Conservation (phyloP, 2,113 vertebrate species). For the Amphilophus citrinellus region DNA sequence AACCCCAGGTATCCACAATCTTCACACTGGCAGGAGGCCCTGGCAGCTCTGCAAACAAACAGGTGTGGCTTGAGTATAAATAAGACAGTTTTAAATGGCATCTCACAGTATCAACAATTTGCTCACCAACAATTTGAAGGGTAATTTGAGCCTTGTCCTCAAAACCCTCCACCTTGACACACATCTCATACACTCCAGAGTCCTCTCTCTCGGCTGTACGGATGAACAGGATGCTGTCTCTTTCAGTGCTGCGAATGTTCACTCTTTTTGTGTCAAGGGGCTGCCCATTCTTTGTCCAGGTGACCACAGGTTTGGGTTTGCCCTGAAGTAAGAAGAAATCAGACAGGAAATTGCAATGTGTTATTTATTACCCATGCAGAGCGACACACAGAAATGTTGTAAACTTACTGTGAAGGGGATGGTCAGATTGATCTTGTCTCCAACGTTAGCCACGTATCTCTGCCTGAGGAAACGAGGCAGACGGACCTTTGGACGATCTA, state of each 20-base stretch:
- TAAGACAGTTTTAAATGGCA: not conserved
- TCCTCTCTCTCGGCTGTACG: constrained; percentile 85
- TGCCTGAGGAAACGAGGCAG: constrained; percentile 91
- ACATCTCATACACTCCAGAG: constrained; percentile 91
- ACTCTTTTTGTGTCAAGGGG: constrained; percentile 85
- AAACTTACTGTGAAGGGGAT: constrained; percentile 91
- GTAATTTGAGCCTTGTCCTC: constrained; percentile 87
- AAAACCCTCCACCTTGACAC: constrained; percentile 84
- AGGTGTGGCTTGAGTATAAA: not conserved
- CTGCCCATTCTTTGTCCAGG: constrained; percentile 87
- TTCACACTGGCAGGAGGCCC: constrained; percentile 86
- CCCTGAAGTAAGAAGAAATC: constrained; percentile 71
- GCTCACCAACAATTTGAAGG: constrained; percentile 91
- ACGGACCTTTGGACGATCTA: constrained; percentile 93
- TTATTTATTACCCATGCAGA: not conserved
- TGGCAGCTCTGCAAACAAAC: constrained; percentile 85
- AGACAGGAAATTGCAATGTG: not conserved
- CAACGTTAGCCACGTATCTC: constrained; percentile 85
- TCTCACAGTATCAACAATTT: not conserved
- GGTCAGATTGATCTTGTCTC: constrained; percentile 89
- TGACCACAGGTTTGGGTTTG: constrained; percentile 88
- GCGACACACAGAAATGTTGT: not conserved
- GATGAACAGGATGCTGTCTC: constrained; percentile 95
- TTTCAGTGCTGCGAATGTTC: constrained; percentile 83
- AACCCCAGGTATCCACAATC: constrained; percentile 93